Base-by-base conservation (phyloP, 2,888 invertebrate species). In the Rhorus exstirpatorius region DNA sequence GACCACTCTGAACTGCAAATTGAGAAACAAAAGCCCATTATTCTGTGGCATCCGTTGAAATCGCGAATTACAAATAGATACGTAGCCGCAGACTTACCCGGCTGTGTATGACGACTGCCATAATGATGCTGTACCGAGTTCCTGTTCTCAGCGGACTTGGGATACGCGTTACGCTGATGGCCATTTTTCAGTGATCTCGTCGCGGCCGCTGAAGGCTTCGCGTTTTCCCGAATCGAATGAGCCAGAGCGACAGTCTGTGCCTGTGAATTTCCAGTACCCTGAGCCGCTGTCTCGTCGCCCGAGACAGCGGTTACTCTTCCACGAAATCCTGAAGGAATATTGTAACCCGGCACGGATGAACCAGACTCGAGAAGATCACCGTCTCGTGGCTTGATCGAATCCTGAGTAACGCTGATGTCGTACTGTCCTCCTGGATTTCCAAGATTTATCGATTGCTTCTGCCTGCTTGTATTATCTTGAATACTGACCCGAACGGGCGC, bases 291-390 rank as follows among this genome's bases (percentile, higher is more conserved):
- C 53, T 87, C 79, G 83, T 89, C 83, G 61, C 95, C 95, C 0
- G 96, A 94, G 4, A 95, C 94, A 0, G 96, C 95, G 76, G 93
- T 93, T 60, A 96, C 95, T 72, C 95, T 94, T 61, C 95, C 96
- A 67, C 96, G 94, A 71, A 96, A 95, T 80, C 97, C 95, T 81
- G 94, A 89, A 78, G 97, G 95, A 92, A 97, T 94, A 86, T 94
- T 94, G 91, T 96, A 95, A 75, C 97, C 95, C 67, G 96, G 95
- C 86, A 97, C 91, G 77, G 94, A 91, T 87, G 96, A 94, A 12
- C 96, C 96, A 0, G 96, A 95, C 89, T 95, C 95, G 79, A 96
- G 93, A 24, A 95, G 91, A 89, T 94, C 94, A 61, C 94, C 94
- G 86, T 94, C 94, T 84, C 94, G 94, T 87, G 89, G 86, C 90